Conservation (phyloP, 2,888 invertebrate species). For the Nesidiocoris tenuis region DNA sequence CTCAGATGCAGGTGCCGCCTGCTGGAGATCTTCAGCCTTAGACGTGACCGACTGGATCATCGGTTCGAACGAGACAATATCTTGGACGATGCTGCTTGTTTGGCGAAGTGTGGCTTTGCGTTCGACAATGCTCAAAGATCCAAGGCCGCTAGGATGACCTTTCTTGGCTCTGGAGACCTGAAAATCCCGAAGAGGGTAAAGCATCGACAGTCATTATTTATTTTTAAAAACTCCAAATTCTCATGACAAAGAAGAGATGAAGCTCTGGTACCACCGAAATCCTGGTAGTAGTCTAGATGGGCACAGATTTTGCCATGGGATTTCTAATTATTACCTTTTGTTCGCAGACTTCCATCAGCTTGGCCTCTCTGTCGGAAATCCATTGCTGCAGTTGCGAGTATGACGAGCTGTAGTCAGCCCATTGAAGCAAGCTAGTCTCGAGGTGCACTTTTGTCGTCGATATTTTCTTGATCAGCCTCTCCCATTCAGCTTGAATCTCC, state of each 20-base stretch:
- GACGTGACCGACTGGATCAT: constrained; percentile 94
- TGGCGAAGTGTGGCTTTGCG: constrained; percentile 84
- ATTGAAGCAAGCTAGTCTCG: constrained; percentile 87
- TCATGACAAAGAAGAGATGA: too few relatives aligned
- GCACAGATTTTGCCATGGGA: too few relatives aligned
- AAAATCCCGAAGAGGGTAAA: too few relatives aligned
- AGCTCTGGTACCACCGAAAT: too few relatives aligned
- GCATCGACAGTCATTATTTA: too few relatives aligned
- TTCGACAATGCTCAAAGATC: constrained; percentile 77
- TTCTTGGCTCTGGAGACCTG: constrained; percentile 66
- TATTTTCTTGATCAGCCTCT: constrained; percentile 85
- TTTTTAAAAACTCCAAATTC: too few relatives aligned
- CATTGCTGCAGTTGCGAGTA: constrained; percentile 90
- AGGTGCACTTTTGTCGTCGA: constrained; percentile 83
- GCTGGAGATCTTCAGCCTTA: constrained; percentile 88
- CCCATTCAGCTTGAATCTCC: constrained; percentile 90
- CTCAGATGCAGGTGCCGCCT: constrained; percentile 87
- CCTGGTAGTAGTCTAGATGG: too few relatives aligned
- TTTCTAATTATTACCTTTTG: constrained; percentile 72
- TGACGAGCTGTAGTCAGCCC: constrained; percentile 94
- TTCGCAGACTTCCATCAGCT: constrained; percentile 84
- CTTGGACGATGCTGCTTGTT: constrained; percentile 92
- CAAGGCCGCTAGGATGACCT: constrained; percentile 70
- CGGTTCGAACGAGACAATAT: constrained; percentile 94
- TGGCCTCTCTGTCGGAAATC: constrained; percentile 90